These are phyloP conservation scores for Chironomus riparius DNA, from an alignment of 2,888 invertebrate genomes.

Conservation along the genomic window DNA sequence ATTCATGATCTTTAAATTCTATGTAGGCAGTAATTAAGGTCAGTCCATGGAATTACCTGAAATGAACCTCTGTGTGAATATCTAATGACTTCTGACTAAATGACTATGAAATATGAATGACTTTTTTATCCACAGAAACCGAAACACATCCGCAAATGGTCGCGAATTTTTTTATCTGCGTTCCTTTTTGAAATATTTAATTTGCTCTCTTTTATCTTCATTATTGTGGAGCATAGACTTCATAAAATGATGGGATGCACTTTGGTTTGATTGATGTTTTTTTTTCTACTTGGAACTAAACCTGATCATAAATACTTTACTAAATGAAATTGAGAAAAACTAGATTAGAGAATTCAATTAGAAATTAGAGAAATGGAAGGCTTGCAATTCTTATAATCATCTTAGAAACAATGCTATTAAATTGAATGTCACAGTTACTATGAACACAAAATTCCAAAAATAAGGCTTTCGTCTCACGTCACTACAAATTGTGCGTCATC, in stretches of 20 bases:
- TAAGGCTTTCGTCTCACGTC: too few relatives aligned
- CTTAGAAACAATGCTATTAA: too few relatives aligned
- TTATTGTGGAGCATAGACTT: not conserved
- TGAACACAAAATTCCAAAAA: not conserved
- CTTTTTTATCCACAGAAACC: conserved; percentile 12
- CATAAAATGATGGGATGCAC: too few relatives aligned
- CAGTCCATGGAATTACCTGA: not conserved
- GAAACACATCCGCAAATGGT: conserved; percentile 13
- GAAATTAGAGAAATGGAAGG: too few relatives aligned
- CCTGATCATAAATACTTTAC: too few relatives aligned
- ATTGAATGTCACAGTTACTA: too few relatives aligned
- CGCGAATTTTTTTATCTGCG: not conserved
- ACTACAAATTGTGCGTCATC: too few relatives aligned
- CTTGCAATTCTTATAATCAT: too few relatives aligned
- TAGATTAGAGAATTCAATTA: too few relatives aligned
- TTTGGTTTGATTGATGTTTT: too few relatives aligned
- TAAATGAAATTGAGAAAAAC: too few relatives aligned
- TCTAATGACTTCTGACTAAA: not conserved
- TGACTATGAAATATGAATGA: not conserved
- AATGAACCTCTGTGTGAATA: not conserved
- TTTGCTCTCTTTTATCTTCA: not conserved
- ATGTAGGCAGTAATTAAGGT: not conserved
- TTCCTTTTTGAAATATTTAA: not conserved
- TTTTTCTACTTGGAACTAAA: too few relatives aligned
- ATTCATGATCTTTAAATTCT: not conserved